These are phyloP conservation scores for Heliconius sara DNA, from an alignment of 2,888 invertebrate species.

Conservation along the genomic window DNA sequence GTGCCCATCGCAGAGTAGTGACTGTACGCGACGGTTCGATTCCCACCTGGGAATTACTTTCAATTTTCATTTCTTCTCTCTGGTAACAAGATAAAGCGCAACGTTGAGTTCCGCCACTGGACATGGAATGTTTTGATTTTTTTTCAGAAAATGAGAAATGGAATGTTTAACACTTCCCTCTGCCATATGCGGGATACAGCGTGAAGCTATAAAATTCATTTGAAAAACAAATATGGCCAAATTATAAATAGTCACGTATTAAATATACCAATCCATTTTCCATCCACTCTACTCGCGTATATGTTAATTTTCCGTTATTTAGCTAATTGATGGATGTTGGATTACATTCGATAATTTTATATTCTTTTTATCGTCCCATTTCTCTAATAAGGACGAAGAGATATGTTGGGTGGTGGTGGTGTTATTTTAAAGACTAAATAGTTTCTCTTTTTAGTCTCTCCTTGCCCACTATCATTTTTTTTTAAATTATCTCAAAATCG, in stretches of 20 bases:
- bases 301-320: background rate
- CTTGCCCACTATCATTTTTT: too few relatives aligned
- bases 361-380: background rate
- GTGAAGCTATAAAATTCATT: too few relatives aligned
- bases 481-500: too few relatives aligned
- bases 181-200: background rate
- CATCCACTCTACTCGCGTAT: too few relatives aligned
- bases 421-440: too few relatives aligned
- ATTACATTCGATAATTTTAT: background rate
- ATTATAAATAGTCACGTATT: too few relatives aligned
- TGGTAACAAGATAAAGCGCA: background rate
- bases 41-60: background rate
- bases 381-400: too few relatives aligned
- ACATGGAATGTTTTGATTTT: background rate
- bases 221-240: too few relatives aligned
- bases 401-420: background rate
- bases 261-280: too few relatives aligned
- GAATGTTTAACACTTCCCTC: background rate
- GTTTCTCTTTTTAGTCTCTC: too few relatives aligned
- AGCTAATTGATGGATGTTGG: background rate
- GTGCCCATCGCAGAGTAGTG: background rate
- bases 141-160: background rate
- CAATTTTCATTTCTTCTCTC: background rate
- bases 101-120: background rate
- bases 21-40: too few relatives aligned